Conservation (phyloP, 2,888 invertebrate genomes). For the Microctonus hyperodae region DNA sequence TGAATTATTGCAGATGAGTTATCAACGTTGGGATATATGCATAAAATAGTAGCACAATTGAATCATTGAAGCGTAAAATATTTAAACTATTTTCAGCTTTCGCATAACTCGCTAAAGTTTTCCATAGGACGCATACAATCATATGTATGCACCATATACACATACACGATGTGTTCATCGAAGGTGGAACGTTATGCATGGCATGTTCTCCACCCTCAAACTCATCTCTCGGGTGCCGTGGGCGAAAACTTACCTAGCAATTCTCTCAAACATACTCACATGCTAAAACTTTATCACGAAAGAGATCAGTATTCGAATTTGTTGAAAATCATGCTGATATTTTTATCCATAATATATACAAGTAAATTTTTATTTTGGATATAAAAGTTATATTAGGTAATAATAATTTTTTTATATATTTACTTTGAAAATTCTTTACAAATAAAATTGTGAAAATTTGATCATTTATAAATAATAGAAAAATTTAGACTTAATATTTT, state of each 20-base stretch:
- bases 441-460: too few relatives aligned
- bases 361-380: too few relatives aligned
- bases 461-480: too few relatives aligned
- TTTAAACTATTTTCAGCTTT: constrained; percentile 15
- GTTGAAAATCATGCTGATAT: too few relatives aligned
- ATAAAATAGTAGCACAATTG: background rate
- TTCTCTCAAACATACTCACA: background rate
- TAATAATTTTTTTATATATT: too few relatives aligned
- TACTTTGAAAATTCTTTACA: too few relatives aligned
- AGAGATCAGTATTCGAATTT: too few relatives aligned
- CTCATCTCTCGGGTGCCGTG: background rate
- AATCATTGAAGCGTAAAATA: constrained; percentile 1
- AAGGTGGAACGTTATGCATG: background rate
- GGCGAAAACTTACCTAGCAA: constrained; percentile 17
- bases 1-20: background rate
- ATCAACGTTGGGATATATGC: background rate
- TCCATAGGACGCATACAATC: background rate
- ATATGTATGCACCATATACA: background rate
- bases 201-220: constrained; percentile 10
- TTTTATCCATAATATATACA: too few relatives aligned
- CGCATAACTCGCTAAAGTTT: constrained; percentile 3
- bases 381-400: too few relatives aligned
- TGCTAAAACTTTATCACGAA: background rate
- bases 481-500: too few relatives aligned
- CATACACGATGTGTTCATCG: background rate